Conservation (phyloP, 2,888 invertebrate species). For the Gerris lacustris region DNA sequence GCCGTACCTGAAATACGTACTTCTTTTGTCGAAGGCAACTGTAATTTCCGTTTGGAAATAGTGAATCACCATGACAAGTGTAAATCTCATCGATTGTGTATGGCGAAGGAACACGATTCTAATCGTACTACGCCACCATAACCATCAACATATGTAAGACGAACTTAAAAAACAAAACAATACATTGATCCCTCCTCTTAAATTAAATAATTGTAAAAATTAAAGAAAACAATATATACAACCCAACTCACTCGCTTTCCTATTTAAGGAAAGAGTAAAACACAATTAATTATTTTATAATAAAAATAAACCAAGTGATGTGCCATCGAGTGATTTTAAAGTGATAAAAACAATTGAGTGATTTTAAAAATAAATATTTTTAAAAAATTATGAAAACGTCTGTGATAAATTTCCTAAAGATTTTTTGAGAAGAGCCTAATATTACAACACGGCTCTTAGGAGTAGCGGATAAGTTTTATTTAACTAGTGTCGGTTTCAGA, state of each 20-base stretch:
- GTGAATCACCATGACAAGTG: constrained; percentile 68
- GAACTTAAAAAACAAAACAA: neutral
- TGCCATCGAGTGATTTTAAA: neutral
- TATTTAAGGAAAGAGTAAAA: neutral
- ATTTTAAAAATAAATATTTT: no score
- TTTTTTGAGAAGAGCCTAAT: neutral
- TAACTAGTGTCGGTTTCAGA: neutral
- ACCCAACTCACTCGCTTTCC: no score
- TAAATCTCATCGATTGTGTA: constrained; percentile 60
- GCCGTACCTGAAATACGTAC: constrained; percentile 57
- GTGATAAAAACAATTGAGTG: neutral
- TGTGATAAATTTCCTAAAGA: constrained; percentile 1
- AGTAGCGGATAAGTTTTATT: neutral
- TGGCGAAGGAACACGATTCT: constrained; percentile 40
- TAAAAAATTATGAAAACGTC: neutral
- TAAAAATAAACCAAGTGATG: neutral
- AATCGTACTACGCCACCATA: neutral
- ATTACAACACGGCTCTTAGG: neutral
- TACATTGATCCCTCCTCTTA: no score
- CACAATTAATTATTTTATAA: neutral
- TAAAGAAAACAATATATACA: no score
- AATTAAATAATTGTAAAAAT: no score
- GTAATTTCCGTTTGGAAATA: constrained; percentile 63
- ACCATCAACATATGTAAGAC: neutral
- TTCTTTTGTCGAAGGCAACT: constrained; percentile 66